These are phyloP conservation scores for Rhineura floridana DNA, from an alignment of 2,113 vertebrate species.

Conservation along the genomic window DNA sequence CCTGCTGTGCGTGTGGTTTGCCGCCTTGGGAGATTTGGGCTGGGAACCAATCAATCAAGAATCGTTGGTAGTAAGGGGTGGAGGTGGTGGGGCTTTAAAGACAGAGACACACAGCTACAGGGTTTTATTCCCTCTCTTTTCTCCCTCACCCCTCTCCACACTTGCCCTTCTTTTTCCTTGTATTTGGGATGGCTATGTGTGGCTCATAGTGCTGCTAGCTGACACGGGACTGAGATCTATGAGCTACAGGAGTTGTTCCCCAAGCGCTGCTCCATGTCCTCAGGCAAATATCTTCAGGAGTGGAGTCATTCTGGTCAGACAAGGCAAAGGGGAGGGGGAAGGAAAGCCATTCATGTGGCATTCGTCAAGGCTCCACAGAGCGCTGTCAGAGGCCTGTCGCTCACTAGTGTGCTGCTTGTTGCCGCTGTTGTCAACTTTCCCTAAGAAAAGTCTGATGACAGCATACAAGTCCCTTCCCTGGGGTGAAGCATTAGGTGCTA, in stretches of 20 bases:
- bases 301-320: not conserved
- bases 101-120: not conserved
- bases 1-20: not conserved
- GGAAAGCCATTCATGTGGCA: not conserved
- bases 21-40: conserved; percentile 9
- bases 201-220: not conserved
- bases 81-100: not conserved
- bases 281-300: not conserved
- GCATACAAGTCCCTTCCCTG: not conserved
- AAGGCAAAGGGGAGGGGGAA: no score
- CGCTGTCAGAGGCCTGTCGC: not conserved
- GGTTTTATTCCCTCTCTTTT: not conserved
- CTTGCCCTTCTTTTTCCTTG: no score
- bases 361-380: not conserved
- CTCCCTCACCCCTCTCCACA: no score
- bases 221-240: not conserved
- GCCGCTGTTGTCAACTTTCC: not conserved
- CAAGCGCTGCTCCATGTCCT: not conserved
- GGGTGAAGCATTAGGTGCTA: not conserved
- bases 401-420: not conserved
- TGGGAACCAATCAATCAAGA: conserved; percentile 12
- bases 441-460: not conserved
- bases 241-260: not conserved
- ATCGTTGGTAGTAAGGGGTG: not conserved
- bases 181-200: not conserved